Evolutionary conservation across 2,888 invertebrate genomes (phyloP).

Genomic region (Boloria selene): DNA sequence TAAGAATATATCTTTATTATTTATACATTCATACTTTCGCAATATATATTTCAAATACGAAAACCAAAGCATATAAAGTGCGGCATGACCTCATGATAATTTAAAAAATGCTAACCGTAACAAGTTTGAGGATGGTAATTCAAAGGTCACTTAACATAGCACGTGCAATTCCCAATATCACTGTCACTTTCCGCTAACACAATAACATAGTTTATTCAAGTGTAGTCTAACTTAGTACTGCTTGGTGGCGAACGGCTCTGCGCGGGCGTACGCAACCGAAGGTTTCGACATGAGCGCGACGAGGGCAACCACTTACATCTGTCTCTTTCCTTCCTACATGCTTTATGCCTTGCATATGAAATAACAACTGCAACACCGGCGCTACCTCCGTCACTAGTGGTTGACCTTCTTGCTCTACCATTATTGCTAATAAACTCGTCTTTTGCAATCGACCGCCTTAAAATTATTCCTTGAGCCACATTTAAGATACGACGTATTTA

Average conservation of each 20-base stretch:
- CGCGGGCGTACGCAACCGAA: conserved; percentile 65
- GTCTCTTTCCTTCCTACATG: conserved; percentile 59
- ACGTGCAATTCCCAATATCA: conserved; percentile 59
- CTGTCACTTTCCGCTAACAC: conserved; percentile 68
- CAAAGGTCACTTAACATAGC: conserved; percentile 47
- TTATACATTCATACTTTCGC: background rate
- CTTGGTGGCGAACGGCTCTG: conserved; percentile 53
- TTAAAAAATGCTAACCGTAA: conserved; percentile 47
- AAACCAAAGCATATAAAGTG: background rate
- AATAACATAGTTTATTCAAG: conserved; percentile 51
- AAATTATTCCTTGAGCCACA: conserved; percentile 64
- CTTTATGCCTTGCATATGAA: conserved; percentile 44
- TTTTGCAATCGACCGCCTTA: conserved; percentile 68
- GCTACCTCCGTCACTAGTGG: conserved; percentile 61
- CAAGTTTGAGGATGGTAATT: conserved; percentile 44
- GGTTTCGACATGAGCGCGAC: conserved; percentile 70
- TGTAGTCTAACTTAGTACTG: conserved; percentile 60
- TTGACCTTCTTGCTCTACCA: conserved; percentile 73
- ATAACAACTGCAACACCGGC: conserved; percentile 49
- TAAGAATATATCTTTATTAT: too few species aligned
- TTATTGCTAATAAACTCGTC: conserved; percentile 73
- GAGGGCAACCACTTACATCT: conserved; percentile 52
- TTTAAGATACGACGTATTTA: conserved; percentile 38
- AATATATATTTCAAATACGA: background rate
- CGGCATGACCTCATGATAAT: conserved; percentile 13